Percentiles rank a stretch among this genome's conserved stretches.
phyloP scores from a whole-genome alignment of 2,888 invertebrate species.

The Plagiodera versicolora region DNA sequence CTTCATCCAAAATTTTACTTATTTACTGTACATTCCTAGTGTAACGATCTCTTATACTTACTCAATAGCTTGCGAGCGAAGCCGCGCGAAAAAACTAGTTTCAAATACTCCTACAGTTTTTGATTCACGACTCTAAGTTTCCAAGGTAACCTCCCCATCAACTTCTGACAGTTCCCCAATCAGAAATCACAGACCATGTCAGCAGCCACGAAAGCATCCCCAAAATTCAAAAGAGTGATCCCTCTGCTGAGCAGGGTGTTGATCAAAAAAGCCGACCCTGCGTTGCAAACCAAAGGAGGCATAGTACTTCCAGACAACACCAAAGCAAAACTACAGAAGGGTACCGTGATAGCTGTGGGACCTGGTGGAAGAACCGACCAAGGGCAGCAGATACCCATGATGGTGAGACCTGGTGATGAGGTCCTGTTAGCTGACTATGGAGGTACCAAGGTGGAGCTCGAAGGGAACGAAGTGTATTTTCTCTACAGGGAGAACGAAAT shows the following conservation, averaged over 20 bases:
- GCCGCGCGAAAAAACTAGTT: no score
- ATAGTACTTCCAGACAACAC: conserved; percentile 41
- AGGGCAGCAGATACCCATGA: conserved; percentile 75
- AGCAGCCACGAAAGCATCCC: conserved; percentile 22
- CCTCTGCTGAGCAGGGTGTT: conserved; percentile 43
- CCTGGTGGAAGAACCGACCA: conserved; percentile 56
- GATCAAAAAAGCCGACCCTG: conserved; percentile 38
- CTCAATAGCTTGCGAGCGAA: no score
- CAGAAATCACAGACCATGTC: conserved; percentile 8
- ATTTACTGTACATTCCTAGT: no score
- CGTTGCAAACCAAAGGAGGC: conserved; percentile 40
- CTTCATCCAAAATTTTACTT: no score
- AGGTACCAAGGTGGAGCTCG: conserved; percentile 89
- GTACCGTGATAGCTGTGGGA: conserved; percentile 44
- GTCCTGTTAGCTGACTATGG: conserved; percentile 96
- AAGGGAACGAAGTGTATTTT: conserved; percentile 83
- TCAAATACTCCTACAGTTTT: no score
- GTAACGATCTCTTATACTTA: no score
- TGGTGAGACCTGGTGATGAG: conserved; percentile 85
- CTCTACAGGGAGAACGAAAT: conserved; percentile 93
- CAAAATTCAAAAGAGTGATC: conserved; percentile 33
- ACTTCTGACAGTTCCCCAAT: neutral
- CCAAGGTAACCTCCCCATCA: neutral
- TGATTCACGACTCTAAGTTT: no score
- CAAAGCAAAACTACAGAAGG: conserved; percentile 32